Evolutionary conservation across 2,113 vertebrate species (phyloP).

Genomic region (Mus pahari): DNA sequence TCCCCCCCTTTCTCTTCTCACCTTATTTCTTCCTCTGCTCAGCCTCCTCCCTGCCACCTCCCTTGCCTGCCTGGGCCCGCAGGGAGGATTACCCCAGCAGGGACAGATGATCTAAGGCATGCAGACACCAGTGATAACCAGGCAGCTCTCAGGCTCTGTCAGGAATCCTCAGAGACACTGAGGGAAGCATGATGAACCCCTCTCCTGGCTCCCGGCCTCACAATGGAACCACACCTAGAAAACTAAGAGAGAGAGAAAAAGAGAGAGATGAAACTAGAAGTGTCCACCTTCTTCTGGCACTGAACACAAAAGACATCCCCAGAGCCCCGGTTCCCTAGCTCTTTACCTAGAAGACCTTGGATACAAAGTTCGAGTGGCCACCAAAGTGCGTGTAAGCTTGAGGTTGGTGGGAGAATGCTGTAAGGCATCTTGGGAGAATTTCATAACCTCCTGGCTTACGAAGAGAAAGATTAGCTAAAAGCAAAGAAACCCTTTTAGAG

Average conservation of each 20-base stretch:
- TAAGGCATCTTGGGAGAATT: neutral
- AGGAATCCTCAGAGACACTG: constrained; percentile 82
- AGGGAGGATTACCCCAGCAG: constrained; percentile 89
- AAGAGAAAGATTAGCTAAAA: constrained; percentile 20
- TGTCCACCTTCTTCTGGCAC: neutral
- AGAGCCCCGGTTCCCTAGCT: neutral
- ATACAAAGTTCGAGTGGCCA: constrained; percentile 7
- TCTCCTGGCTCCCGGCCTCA: constrained; percentile 78
- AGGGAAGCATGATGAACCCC: constrained; percentile 81
- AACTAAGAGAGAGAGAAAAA: neutral
- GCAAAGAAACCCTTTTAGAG: neutral
- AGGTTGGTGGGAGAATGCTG: neutral
- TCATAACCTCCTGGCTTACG: neutral
- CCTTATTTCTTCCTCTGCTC: neutral
- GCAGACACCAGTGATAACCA: constrained; percentile 88
- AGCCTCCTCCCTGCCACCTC: neutral
- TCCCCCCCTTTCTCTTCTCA: neutral
- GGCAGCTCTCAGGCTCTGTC: constrained; percentile 88
- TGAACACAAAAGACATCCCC: neutral
- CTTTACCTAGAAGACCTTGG: neutral
- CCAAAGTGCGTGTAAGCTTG: neutral
- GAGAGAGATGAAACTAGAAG: neutral
- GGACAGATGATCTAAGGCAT: constrained; percentile 94
- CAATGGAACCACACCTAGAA: constrained; percentile 48
- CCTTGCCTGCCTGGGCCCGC: constrained; percentile 73